Conservation (phyloP, 2,113 vertebrate species). For the Anguilla japonica region DNA sequence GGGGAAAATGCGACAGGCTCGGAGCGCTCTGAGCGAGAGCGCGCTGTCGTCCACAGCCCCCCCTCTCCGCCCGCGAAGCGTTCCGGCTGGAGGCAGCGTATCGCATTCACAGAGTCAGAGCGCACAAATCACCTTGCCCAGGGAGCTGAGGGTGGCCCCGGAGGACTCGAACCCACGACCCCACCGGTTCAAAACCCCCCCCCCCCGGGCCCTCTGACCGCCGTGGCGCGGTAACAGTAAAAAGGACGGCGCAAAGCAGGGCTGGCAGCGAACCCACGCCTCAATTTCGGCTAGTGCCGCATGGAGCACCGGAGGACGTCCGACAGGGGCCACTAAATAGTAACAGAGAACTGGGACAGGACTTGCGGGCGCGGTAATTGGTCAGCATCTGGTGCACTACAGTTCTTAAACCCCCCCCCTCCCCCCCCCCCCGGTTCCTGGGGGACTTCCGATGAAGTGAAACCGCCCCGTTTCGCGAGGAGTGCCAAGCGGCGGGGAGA, state of each 20-base stretch:
- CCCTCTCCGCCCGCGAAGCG: neutral
- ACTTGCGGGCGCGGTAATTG: neutral
- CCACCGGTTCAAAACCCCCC: neutral
- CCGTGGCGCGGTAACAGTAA: neutral
- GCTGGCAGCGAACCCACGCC: neutral
- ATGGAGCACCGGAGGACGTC: neutral
- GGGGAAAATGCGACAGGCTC: too few species aligned
- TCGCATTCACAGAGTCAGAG: neutral
- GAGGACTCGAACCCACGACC: neutral
- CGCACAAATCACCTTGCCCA: neutral
- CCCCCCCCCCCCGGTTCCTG: neutral
- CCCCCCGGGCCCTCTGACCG: neutral
- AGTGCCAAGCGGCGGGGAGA: constrained; percentile 36
- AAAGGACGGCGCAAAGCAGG: neutral
- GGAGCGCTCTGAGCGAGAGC: neutral
- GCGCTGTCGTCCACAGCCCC: neutral
- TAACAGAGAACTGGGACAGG: neutral
- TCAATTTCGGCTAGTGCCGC: neutral
- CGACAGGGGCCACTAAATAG: constrained; percentile 3
- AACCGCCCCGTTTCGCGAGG: constrained; percentile 51
- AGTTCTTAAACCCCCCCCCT: neutral
- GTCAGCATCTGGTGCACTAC: constrained; percentile 2
- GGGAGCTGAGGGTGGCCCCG: neutral
- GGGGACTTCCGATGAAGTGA: neutral
- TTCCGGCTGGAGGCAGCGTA: neutral